Percentiles rank a stretch among this genome's conserved stretches.
phyloP scores from a whole-genome alignment of 92 coral and sea anemone species.

The Porites evermanni region DNA sequence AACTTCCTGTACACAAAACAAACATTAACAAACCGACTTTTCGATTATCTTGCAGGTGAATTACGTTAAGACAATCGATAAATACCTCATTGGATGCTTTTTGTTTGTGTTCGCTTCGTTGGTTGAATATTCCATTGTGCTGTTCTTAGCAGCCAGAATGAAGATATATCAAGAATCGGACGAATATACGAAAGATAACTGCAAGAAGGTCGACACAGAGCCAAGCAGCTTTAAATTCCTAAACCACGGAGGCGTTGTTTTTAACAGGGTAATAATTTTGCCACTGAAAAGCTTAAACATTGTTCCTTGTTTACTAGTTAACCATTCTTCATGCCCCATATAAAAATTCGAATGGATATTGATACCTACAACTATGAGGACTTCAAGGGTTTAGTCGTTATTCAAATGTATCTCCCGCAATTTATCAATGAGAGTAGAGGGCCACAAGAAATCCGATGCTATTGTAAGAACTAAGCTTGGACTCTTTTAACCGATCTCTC shows the following conservation, averaged over 20 bases:
- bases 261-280: not conserved
- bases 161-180: slow-evolving; percentile 60
- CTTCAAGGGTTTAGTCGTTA: too few species aligned
- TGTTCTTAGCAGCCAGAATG: slow-evolving; percentile 69
- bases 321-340: too few species aligned
- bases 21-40: not conserved
- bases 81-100: slow-evolving; percentile 95
- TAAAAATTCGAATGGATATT: too few species aligned
- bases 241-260: slow-evolving; percentile 5
- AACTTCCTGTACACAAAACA: too few species aligned
- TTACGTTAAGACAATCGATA: slow-evolving; percentile 94
- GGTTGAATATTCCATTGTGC: slow-evolving; percentile 87
- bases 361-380: too few species aligned
- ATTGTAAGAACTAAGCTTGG: too few species aligned
- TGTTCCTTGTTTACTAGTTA: not conserved
- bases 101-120: slow-evolving; percentile 93
- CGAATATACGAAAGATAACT: slow-evolving; percentile 37
- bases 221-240: not conserved
- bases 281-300: not conserved
- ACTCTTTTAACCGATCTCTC: too few species aligned
- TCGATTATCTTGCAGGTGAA: slow-evolving; percentile 73
- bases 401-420: too few species aligned
- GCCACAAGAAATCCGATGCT: too few species aligned
- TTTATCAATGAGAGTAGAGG: too few species aligned
- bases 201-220: slow-evolving; percentile 20